These are phyloP conservation scores for Tachuris rubrigastra DNA, from an alignment of 2,113 vertebrate species.

Conservation along the genomic window DNA sequence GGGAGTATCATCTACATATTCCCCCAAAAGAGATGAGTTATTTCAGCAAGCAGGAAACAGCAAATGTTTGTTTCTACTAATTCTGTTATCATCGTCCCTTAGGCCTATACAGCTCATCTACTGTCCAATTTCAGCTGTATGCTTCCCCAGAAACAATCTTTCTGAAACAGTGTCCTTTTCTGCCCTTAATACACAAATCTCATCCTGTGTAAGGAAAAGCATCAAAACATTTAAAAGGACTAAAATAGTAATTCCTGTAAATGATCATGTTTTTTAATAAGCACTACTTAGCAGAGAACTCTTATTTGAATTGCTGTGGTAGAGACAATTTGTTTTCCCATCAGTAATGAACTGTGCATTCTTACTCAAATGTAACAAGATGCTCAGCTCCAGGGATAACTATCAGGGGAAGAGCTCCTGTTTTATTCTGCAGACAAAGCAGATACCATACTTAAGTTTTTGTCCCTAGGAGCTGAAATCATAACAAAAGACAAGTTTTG, in stretches of 20 bases:
- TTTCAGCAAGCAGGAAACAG: conserved; percentile 19
- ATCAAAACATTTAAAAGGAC: neutral
- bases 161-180: neutral
- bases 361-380: conserved; percentile 51
- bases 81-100: neutral
- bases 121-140: neutral
- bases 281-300: neutral
- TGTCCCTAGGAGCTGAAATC: conserved; percentile 43
- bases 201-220: neutral
- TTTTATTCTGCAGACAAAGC: conserved; percentile 62
- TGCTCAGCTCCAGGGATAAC: conserved; percentile 53
- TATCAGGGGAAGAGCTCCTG: conserved; percentile 37
- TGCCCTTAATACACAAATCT: neutral
- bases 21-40: neutral
- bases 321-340: conserved; percentile 33
- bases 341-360: conserved; percentile 50
- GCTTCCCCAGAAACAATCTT: neutral
- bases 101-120: neutral
- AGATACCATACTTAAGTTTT: conserved; percentile 30
- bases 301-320: neutral
- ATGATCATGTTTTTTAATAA: neutral
- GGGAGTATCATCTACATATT: neutral
- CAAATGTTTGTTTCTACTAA: conserved; percentile 7
- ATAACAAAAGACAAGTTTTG: conserved; percentile 59
- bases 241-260: neutral